Evolutionary conservation across 2,797 vertebrate genomes (phyloP).

Genomic region (Chaunax sp.): DNA sequence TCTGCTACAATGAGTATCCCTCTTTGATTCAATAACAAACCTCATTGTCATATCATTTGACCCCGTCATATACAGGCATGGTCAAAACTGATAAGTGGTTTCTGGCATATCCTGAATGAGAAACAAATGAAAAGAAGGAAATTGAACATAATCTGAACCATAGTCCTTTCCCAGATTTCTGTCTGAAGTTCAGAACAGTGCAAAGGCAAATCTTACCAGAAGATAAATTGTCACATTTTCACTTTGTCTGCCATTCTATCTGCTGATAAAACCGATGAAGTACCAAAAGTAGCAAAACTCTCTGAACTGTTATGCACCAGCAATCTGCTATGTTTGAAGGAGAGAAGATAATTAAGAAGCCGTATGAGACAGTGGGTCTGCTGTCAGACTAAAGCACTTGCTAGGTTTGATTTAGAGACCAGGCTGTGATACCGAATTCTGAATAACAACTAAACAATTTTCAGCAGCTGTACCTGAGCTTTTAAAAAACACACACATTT

Average conservation of each 20-base stretch:
- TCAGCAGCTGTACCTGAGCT: conserved; percentile 44
- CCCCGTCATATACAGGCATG: too few relatives aligned
- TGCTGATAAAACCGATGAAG: background rate
- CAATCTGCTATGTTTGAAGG: background rate
- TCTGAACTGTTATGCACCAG: background rate
- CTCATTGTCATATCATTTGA: too few relatives aligned
- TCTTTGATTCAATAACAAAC: too few relatives aligned
- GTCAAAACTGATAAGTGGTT: background rate
- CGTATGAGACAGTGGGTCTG: conserved; percentile 47
- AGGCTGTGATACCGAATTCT: conserved; percentile 23
- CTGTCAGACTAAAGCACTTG: conserved; percentile 20
- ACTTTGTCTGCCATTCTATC: background rate
- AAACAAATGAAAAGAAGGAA: background rate
- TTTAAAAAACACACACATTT: conserved; percentile 19
- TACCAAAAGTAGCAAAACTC: background rate
- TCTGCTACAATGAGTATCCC: too few relatives aligned
- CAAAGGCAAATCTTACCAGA: background rate
- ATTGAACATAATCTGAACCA: background rate
- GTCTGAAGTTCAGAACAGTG: background rate
- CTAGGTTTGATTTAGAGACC: conserved; percentile 41
- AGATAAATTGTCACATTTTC: background rate
- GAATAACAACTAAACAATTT: conserved; percentile 55
- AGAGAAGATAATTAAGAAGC: conserved; percentile 33
- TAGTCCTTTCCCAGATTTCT: background rate
- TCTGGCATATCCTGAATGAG: background rate